A percentile compares a stretch with the other conserved stretches of the same genome.
Conservation (phyloP, 2,113 vertebrate genomes). For the Cyphomyrus plagiostoma region DNA sequence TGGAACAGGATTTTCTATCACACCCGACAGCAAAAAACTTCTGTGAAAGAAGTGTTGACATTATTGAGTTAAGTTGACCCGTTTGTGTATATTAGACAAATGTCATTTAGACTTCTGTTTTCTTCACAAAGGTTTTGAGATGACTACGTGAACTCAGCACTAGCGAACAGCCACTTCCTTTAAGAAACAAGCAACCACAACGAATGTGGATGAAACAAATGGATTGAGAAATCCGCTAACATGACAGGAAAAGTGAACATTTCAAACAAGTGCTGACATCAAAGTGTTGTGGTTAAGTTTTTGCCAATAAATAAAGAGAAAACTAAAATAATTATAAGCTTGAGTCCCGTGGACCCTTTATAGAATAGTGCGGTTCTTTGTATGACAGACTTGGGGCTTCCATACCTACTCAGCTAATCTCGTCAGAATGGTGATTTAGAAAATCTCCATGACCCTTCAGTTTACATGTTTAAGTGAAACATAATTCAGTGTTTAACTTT, state of each 20-base stretch:
- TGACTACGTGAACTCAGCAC: background rate
- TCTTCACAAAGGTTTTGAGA: background rate
- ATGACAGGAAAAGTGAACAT: background rate
- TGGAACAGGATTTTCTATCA: background rate
- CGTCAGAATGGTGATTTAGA: background rate
- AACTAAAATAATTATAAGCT: background rate
- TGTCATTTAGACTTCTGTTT: background rate
- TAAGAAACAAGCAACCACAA: background rate
- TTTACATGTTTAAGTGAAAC: background rate
- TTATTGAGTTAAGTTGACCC: background rate
- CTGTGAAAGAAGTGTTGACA: background rate
- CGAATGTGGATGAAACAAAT: background rate
- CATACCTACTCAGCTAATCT: background rate
- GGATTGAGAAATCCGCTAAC: background rate
- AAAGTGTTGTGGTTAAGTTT: background rate
- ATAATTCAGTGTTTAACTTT: background rate
- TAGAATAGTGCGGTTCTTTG: background rate
- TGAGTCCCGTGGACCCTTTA: background rate
- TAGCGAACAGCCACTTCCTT: background rate
- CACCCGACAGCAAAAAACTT: background rate
- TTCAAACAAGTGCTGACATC: background rate
- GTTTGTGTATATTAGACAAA: background rate
- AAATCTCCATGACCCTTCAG: background rate
- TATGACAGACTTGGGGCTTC: background rate
- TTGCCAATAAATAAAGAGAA: background rate